Evolutionary conservation across 2,797 vertebrate genomes (phyloP), one percentile per base, ranked within the genome.

Genomic region (Pseudomugil gertrudae): DNA sequence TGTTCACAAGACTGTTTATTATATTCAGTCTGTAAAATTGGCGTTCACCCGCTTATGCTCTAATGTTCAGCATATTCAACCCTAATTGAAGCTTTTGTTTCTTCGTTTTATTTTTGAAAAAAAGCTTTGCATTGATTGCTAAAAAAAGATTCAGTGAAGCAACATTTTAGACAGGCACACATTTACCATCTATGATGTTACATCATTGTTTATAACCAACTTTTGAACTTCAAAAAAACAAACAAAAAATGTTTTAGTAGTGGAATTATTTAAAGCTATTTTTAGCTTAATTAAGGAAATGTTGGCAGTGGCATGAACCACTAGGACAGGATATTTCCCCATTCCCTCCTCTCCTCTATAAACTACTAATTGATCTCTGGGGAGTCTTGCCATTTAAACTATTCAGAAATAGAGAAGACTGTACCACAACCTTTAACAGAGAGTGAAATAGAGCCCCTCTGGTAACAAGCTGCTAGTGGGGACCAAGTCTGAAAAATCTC

Each of bases 361-460:
- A 93, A 92, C 84, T 91, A 86, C 89, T 92, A 92, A 94, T 93
- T 94, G 91, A 92, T 91, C 93, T 92, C 92, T 24, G 0, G 89
- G 88, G 92, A 93, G 74, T 15, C 57, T 74, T 19, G 66, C 80
- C 90, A 84, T 86, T 91, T 85, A 87, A 91, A 89, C 86, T 78
- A 79, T 88, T 90, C 76, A 81, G 81, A 87, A 83, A 90, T 79
- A 76, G 81, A 87, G 67, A 84, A 78, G 79, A 69, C 79, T 74
- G 57, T 45, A 69, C 70, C 69, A 58, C 81, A 85, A 86, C 82
- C 84, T 89, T 84, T 81, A 74, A 52, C 57, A 56, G 76, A 65
- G 74, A 57, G 61, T n/a, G 61, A 57, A 68, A 74, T 66, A 78
- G 63, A 63, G 58, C 55, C 83, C 45, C 71, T 59, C 45, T 66